phyloP scores from a whole-genome alignment of 2,888 invertebrate species.

The Bombylius discolor region DNA sequence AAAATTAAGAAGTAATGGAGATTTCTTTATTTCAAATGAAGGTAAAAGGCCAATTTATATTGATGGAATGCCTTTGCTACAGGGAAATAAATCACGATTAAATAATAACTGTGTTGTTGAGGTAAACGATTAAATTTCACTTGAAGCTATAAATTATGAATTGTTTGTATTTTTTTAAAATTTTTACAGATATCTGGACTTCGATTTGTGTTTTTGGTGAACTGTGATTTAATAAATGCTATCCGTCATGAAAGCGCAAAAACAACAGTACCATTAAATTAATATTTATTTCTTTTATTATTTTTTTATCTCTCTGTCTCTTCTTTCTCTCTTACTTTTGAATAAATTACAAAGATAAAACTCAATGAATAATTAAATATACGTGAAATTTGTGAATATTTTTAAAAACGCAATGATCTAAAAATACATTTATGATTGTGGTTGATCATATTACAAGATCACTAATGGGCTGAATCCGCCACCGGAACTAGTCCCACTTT shows the following conservation, averaged over 20 bases:
- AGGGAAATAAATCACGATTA: conserved; percentile 78
- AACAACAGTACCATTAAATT: conserved; percentile 46
- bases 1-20: conserved; percentile 77
- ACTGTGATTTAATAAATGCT: conserved; percentile 79
- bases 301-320: no score
- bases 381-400: no score
- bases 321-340: no score
- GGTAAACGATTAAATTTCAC: conserved; percentile 17
- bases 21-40: conserved; percentile 89
- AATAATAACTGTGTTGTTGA: conserved; percentile 92
- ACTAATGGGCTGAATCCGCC: no score
- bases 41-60: conserved; percentile 90
- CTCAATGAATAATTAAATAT: no score
- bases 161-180: conserved; percentile 4
- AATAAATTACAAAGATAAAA: no score
- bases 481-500: no score
- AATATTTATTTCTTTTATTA: background rate
- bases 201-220: conserved; percentile 84
- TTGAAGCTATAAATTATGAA: background rate
- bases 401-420: no score
- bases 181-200: conserved; percentile 62
- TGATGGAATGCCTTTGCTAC: conserved; percentile 79
- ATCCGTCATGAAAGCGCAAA: conserved; percentile 81
- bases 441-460: no score
- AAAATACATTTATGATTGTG: no score